Evolutionary conservation across 2,113 vertebrate species (phyloP).

Genomic region (Megaleporinus macrocephalus): DNA sequence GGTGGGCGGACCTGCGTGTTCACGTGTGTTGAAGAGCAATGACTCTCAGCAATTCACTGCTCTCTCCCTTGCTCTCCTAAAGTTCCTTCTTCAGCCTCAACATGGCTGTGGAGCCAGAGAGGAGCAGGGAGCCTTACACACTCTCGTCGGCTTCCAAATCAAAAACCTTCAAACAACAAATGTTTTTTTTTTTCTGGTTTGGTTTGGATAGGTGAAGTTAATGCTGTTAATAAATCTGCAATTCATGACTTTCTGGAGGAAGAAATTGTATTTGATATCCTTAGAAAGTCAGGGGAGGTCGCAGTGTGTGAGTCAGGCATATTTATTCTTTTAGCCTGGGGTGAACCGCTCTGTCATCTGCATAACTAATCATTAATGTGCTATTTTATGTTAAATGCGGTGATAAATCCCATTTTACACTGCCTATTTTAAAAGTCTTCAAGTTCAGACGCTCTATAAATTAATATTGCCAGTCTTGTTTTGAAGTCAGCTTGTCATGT

Average conservation of each 20-base stretch:
- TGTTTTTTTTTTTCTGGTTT: slow-evolving; percentile 33
- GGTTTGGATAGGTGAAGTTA: slow-evolving; percentile 46
- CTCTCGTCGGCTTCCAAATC: slow-evolving; percentile 32
- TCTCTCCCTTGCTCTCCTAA: slow-evolving; percentile 31
- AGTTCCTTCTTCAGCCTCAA: slow-evolving; percentile 18
- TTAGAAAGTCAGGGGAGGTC: slow-evolving; percentile 27
- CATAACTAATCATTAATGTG: slow-evolving; percentile 65
- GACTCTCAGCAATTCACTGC: slow-evolving; percentile 11
- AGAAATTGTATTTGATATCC: slow-evolving; percentile 47
- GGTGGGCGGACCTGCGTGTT: slow-evolving; percentile 1
- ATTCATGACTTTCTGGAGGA: slow-evolving; percentile 49
- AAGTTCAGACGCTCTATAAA: too few species aligned
- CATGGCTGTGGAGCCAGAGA: slow-evolving; percentile 40
- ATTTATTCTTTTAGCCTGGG: slow-evolving; percentile 64
- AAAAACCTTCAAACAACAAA: slow-evolving; percentile 43
- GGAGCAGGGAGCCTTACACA: slow-evolving; percentile 29
- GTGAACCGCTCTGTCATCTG: slow-evolving; percentile 65
- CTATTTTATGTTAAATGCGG: slow-evolving; percentile 55
- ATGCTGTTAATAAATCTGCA: slow-evolving; percentile 54
- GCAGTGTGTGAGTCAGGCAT: slow-evolving; percentile 59
- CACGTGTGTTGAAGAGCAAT: slow-evolving; percentile 20
- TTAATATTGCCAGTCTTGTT: neutral
- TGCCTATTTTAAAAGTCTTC: neutral
- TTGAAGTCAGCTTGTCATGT: neutral
- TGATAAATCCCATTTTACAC: slow-evolving; percentile 8